These are phyloP conservation scores for Odontomyia ornata DNA, from an alignment of 2,888 invertebrate genomes.

Conservation along the genomic window DNA sequence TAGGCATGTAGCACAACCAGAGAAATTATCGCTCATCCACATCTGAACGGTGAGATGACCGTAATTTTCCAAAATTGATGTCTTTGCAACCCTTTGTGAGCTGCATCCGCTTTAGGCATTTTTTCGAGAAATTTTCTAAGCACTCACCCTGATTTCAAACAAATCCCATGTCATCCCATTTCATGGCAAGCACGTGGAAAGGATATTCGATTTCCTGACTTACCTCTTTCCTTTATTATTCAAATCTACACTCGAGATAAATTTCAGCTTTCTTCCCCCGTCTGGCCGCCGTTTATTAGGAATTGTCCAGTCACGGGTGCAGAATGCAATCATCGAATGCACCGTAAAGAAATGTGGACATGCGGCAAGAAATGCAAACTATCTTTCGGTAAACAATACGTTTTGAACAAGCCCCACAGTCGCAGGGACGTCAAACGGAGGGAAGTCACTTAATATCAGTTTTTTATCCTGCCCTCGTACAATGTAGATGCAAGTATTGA, in stretches of 20 bases:
- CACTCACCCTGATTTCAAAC: too few species aligned
- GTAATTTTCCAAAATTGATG: too few species aligned
- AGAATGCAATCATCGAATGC: slow-evolving; percentile 32
- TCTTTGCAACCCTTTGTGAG: too few species aligned
- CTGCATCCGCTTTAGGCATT: too few species aligned
- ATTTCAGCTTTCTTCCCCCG: not conserved
- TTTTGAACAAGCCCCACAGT: not conserved
- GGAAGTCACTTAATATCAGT: slow-evolving; percentile 38
- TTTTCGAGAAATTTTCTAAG: too few species aligned
- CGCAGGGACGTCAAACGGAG: slow-evolving; percentile 18
- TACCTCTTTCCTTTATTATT: not conserved
- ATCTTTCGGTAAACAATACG: slow-evolving; percentile 31
- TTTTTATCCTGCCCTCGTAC: slow-evolving; percentile 21
- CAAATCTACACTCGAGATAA: not conserved
- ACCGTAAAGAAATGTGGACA: slow-evolving; percentile 29
- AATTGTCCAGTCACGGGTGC: not conserved
- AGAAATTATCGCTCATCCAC: too few species aligned
- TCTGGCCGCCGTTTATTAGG: slow-evolving; percentile 30
- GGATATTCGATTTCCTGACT: slow-evolving; percentile 8
- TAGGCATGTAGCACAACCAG: too few species aligned
- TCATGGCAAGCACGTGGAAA: not conserved
- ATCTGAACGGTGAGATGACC: too few species aligned
- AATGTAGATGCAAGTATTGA: not conserved
- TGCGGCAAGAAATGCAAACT: slow-evolving; percentile 41
- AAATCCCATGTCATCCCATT: too few species aligned